These are phyloP conservation scores for Bagarius yarrelli DNA, from an alignment of 2,113 vertebrate genomes.

Conservation along the genomic window DNA sequence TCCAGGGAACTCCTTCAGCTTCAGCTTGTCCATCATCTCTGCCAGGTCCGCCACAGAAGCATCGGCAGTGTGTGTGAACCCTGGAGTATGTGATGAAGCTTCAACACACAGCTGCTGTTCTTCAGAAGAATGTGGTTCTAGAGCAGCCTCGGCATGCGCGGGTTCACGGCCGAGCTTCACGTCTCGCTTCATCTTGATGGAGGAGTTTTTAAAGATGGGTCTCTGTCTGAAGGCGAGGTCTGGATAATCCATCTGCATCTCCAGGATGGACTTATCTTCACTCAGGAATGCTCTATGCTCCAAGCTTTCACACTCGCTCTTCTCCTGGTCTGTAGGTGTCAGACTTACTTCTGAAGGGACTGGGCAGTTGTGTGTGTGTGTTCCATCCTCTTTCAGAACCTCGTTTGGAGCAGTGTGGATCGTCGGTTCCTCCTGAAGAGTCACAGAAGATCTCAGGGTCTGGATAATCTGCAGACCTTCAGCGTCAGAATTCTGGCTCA, in stretches of 20 bases:
- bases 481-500: constrained; percentile 59
- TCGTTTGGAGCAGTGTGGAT: background rate
- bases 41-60: constrained; percentile 46
- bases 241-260: constrained; percentile 72
- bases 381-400: constrained; percentile 10
- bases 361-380: background rate
- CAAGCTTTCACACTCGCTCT: background rate
- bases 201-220: constrained; percentile 58
- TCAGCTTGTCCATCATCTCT: constrained; percentile 54
- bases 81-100: background rate
- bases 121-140: constrained; percentile 23
- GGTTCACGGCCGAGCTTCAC: constrained; percentile 36
- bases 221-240: constrained; percentile 75
- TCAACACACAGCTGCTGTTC: constrained; percentile 4
- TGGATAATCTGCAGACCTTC: constrained; percentile 60
- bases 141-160: constrained; percentile 54
- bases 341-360: background rate
- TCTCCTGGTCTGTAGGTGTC: background rate
- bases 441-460: constrained; percentile 42
- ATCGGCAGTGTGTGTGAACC: background rate
- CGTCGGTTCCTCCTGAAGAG: background rate
- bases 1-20: constrained; percentile 33
- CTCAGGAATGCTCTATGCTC: constrained; percentile 29
- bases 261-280: constrained; percentile 64
- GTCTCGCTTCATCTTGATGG: background rate